phyloP scores from a whole-genome alignment of 1,140 invertebrate genomes.

The Planococcus citri region DNA sequence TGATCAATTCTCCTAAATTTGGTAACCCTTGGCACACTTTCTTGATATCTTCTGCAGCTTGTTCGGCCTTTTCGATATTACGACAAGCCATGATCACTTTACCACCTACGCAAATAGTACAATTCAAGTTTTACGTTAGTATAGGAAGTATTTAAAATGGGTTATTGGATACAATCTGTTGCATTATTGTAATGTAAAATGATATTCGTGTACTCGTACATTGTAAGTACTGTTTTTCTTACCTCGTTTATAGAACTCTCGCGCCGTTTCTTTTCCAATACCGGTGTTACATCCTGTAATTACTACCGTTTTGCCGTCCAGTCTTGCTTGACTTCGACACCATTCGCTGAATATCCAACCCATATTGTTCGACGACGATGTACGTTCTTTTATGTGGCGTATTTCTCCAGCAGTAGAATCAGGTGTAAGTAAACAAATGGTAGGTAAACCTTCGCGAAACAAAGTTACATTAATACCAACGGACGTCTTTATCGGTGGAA shows the following conservation, averaged over 20 bases:
- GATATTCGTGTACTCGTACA: too few relatives aligned
- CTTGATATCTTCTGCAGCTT: slow-evolving; percentile 32
- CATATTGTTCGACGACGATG: slow-evolving; percentile 13
- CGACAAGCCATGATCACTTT: slow-evolving; percentile 37
- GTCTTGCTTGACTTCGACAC: slow-evolving; percentile 29
- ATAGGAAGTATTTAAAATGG: too few relatives aligned
- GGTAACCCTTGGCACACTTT: slow-evolving; percentile 19
- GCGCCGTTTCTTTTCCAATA: slow-evolving; percentile 44
- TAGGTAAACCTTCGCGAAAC: too few relatives aligned
- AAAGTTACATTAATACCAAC: too few relatives aligned
- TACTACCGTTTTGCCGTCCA: slow-evolving; percentile 42
- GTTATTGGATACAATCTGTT: too few relatives aligned
- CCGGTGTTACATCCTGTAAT: slow-evolving; percentile 48
- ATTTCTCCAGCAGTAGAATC: too few relatives aligned
- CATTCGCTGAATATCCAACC: slow-evolving; percentile 26
- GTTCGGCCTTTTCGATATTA: slow-evolving; percentile 32
- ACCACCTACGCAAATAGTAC: slow-evolving; percentile 30
- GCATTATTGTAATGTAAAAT: too few relatives aligned
- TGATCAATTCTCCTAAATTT: slow-evolving; percentile 38
- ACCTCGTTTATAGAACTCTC: slow-evolving; percentile 41
- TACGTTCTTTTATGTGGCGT: too few relatives aligned
- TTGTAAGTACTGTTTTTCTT: too few relatives aligned
- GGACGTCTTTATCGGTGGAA: too few relatives aligned
- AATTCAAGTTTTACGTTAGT: too few relatives aligned
- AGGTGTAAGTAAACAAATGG: too few relatives aligned